Percentiles rank a stretch among this genome's conserved stretches.
These are phyloP conservation scores for Xenopus tropicalis DNA, from an alignment of 2,113 vertebrate species.

Conservation along the genomic window UCB_Xtro_10.0 CM004448.2:63024001-63024500, in stretches of 20 bases:
- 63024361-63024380: slow-evolving; percentile 49
- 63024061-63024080: slow-evolving; percentile 47
- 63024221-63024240: slow-evolving; percentile 53
- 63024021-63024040: slow-evolving; percentile 11
- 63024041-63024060: slow-evolving; percentile 48
- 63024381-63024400: slow-evolving; percentile 26
- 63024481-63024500: no score
- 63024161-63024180: slow-evolving; percentile 59
- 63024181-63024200: slow-evolving; percentile 57
- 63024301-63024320: slow-evolving; percentile 53
- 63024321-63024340: slow-evolving; percentile 52
- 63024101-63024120: slow-evolving; percentile 50
- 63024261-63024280: slow-evolving; percentile 49
- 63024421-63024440: slow-evolving; percentile 13
- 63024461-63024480: no score
- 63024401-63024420: not conserved
- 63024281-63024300: slow-evolving; percentile 57
- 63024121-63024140: slow-evolving; percentile 59
- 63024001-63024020: no score
- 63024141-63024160: slow-evolving; percentile 46
- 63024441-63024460: no score
- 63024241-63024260: slow-evolving; percentile 54
- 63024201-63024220: slow-evolving; percentile 55
- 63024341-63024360: slow-evolving; percentile 49
- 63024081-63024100: slow-evolving; percentile 45